These are phyloP conservation scores for Oceanodroma tethys DNA, from an alignment of 2,113 vertebrate species.

Conservation along the genomic window DNA sequence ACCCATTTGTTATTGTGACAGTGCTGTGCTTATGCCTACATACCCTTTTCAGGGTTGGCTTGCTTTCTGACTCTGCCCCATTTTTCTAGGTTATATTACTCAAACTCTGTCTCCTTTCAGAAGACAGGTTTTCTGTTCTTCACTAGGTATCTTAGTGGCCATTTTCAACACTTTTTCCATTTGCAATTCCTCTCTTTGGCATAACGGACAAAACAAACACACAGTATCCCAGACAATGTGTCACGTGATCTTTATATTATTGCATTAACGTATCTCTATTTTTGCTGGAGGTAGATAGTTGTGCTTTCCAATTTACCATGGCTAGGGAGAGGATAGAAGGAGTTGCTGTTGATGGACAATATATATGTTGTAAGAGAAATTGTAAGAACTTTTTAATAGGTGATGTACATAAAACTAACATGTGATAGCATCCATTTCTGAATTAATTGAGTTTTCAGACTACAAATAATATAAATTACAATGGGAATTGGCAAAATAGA, in stretches of 20 bases:
- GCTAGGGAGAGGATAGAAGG: neutral
- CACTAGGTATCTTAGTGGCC: neutral
- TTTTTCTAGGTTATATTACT: neutral
- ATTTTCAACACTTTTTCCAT: neutral
- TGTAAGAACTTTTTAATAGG: neutral
- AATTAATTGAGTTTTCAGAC: neutral
- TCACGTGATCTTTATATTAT: neutral
- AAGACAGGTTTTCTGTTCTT: neutral
- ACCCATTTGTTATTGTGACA: neutral
- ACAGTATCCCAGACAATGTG: neutral
- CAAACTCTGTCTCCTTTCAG: neutral
- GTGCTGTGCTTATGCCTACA: neutral
- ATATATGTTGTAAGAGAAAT: neutral
- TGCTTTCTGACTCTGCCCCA: neutral
- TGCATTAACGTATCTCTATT: neutral
- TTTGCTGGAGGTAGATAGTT: neutral
- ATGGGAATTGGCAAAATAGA: neutral
- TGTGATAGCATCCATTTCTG: neutral
- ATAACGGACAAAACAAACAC: neutral
- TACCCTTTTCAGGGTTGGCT: accelerated
- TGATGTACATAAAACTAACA: neutral
- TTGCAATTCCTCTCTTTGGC: neutral
- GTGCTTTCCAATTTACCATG: neutral
- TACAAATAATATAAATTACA: neutral
- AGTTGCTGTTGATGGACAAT: neutral